These are phyloP conservation scores for Oreortyx pictus DNA, from an alignment of 2,797 vertebrate species.

Conservation along the genomic window DNA sequence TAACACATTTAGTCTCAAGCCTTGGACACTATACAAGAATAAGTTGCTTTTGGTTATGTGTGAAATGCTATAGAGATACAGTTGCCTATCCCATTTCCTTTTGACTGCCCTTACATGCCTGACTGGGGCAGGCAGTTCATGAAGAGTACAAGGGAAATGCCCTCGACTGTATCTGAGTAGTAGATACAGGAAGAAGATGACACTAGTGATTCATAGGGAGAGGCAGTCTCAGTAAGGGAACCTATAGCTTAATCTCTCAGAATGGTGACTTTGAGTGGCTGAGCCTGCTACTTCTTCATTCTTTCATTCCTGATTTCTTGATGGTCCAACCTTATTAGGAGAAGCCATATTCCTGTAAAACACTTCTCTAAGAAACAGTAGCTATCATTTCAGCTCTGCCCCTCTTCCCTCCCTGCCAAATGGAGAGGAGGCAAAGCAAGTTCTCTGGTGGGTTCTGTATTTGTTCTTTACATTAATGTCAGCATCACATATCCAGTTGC, in stretches of 20 bases:
- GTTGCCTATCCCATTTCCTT: background rate
- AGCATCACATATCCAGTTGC: background rate
- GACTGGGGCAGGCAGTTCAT: background rate
- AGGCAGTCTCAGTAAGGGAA: rapidly evolving
- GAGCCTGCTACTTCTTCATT: background rate
- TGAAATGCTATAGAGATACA: background rate
- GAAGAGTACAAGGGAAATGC: background rate
- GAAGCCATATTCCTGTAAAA: background rate
- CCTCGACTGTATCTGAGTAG: background rate
- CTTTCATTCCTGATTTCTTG: background rate
- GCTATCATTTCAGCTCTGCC: background rate
- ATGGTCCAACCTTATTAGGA: background rate
- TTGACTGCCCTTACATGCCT: background rate
- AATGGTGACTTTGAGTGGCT: background rate
- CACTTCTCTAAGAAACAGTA: background rate
- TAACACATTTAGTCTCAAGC: background rate
- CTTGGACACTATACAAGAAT: background rate
- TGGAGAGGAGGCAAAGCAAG: background rate
- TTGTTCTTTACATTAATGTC: background rate
- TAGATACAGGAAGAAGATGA: background rate
- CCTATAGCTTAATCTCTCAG: background rate
- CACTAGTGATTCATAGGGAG: background rate
- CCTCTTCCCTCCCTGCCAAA: background rate
- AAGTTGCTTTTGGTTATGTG: background rate
- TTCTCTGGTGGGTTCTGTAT: background rate